Evolutionary conservation across 1,140 invertebrate species (phyloP), one percentile per base, ranked within the genome.

Genomic region (Neodiprion fabricii): DNA sequence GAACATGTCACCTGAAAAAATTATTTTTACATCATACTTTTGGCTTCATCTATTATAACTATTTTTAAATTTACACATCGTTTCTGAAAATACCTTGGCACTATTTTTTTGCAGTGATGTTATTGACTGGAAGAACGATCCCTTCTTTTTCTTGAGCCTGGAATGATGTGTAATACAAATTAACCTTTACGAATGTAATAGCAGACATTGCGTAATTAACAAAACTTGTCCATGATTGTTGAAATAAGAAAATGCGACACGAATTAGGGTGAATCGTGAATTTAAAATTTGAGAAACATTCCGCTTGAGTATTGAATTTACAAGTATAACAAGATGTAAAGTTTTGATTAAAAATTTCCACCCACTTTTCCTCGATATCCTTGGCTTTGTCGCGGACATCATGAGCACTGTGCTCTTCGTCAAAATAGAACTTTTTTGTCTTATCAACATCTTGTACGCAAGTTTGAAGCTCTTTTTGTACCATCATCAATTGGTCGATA

Each of bases 341-440:
- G 28, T 40, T 40, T 40, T 40, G 1, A 40, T 3, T 40, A 40
- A 40, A 40, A 40, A 3, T 40, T 40, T 47, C 17, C 73, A 90
- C 92, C 90, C 90, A 98, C 95, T 98, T 99, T 89, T 98, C 97
- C 86, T 99, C 97, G 75, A 98, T 97, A 76, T 98, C 97, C 79
- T 95, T 94, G 72, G 97, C 96, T 85, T 98, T 99, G 82, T 97
- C 96, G 67, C 97, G 90, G 1, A 98, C 97, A 82, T 98, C 97
- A 81, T 98, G 95, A 10, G 97, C 96, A 48, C 95, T 93, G 79
- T 98, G 96, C 84, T 99, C 97, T 82, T 99, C 97, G 77, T 98
- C 96, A 80, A 96, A 97, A 87, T 99, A 99, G 0, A 95, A 88
- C 87, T 98, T 99, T 88, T 98, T 98, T 67, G 94, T 95, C 86